Conservation (phyloP, 2,888 invertebrate genomes). For the Philereme transversata region DNA sequence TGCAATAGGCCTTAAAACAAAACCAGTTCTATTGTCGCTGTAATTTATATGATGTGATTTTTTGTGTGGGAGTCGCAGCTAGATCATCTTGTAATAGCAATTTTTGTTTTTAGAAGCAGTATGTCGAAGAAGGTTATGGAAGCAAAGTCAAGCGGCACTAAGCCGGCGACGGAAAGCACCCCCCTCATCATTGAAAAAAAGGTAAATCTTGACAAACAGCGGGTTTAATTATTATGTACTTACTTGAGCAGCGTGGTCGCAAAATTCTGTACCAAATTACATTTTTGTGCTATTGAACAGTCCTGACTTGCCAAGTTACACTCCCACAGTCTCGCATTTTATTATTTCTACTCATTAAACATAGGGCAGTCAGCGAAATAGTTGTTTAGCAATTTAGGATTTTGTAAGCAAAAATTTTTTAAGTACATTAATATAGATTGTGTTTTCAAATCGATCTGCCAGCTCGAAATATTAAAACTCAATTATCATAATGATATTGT, state of each 20-base stretch:
- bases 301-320: no score
- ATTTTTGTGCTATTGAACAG: no score
- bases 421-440: no score
- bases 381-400: no score
- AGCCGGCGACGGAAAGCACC: slow-evolving; percentile 58
- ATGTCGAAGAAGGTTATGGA: slow-evolving; percentile 61
- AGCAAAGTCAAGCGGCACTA: slow-evolving; percentile 38
- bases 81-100: slow-evolving; percentile 2
- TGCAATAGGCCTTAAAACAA: slow-evolving; percentile 22
- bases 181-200: slow-evolving; percentile 59
- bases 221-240: background rate
- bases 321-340: no score
- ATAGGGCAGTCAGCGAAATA: no score
- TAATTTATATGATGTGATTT: slow-evolving; percentile 20
- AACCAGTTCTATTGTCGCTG: slow-evolving; percentile 23
- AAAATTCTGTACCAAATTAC: background rate
- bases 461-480: no score
- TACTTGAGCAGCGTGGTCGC: background rate
- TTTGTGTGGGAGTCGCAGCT: slow-evolving; percentile 13
- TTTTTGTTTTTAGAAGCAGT: slow-evolving; percentile 18
- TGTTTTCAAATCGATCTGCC: no score
- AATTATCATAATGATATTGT: no score
- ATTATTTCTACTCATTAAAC: no score
- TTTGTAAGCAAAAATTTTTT: no score
- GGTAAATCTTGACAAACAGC: slow-evolving; percentile 48